Conservation (phyloP, 2,113 vertebrate genomes). For the Suricata suricatta region DNA sequence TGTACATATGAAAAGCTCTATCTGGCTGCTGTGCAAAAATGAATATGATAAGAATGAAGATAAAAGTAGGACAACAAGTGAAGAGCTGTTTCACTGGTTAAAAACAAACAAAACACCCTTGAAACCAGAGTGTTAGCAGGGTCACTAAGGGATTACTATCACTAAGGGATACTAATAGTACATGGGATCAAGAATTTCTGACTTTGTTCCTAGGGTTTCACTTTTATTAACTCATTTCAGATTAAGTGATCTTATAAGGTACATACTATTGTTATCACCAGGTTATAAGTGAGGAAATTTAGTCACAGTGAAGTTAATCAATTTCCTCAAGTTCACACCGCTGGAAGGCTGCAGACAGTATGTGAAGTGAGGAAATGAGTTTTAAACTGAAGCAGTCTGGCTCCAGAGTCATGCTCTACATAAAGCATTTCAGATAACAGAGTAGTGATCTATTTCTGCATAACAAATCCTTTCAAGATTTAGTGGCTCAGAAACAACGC, state of each 20-base stretch:
- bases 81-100: not conserved
- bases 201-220: not conserved
- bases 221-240: not conserved
- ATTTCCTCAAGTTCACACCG: not conserved
- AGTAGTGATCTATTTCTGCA: too few species aligned
- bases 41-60: not conserved
- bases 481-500: not conserved
- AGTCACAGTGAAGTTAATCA: not conserved
- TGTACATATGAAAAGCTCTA: not conserved
- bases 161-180: not conserved
- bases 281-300: not conserved
- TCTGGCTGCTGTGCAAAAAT: not conserved
- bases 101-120: not conserved
- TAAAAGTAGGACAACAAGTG: not conserved
- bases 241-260: not conserved
- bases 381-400: not conserved
- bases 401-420: not conserved
- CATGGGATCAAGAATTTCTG: not conserved
- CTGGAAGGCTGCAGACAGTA: not conserved
- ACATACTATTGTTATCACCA: too few species aligned
- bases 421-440: not conserved
- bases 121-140: not conserved
- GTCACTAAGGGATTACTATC: too few species aligned
- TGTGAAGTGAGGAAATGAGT: not conserved
- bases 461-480: not conserved